Conservation (phyloP, 2,113 vertebrate species). For the Struthio camelus region DNA sequence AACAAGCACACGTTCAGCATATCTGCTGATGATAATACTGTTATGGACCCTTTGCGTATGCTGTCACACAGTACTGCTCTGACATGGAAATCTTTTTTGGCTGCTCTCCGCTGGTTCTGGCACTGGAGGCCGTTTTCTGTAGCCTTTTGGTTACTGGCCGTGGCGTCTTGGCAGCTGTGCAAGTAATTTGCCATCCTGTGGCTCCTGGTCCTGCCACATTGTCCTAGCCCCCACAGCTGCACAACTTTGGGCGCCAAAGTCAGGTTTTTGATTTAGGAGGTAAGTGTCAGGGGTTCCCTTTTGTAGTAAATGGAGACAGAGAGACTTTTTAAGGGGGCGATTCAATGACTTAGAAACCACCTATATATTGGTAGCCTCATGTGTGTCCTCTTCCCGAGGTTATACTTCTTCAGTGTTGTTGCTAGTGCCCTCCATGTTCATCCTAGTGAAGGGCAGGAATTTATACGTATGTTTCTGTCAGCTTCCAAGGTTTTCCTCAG, state of each 20-base stretch:
- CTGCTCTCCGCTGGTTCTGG: neutral
- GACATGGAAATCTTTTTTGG: neutral
- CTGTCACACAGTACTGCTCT: neutral
- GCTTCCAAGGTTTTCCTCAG: neutral
- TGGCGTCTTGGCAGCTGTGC: accelerated
- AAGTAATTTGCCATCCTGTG: neutral
- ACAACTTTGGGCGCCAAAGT: neutral
- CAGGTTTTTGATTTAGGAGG: neutral
- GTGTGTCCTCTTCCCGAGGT: neutral
- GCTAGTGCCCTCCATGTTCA: neutral
- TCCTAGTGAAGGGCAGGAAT: neutral
- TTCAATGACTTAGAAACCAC: neutral
- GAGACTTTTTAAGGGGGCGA: neutral
- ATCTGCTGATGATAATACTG: neutral
- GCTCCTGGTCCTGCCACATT: neutral
- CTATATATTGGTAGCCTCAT: neutral
- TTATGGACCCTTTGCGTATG: neutral
- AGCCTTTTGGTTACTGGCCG: neutral
- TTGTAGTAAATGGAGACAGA: neutral
- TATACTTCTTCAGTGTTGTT: neutral
- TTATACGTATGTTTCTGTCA: neutral
- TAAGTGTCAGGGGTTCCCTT: neutral
- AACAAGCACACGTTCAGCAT: neutral
- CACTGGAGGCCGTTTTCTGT: neutral
- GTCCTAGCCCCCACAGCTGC: neutral